Evolutionary conservation across 1,140 invertebrate genomes (phyloP), one percentile per base, ranked within the genome.

Genomic region (Apis laboriosa): DNA sequence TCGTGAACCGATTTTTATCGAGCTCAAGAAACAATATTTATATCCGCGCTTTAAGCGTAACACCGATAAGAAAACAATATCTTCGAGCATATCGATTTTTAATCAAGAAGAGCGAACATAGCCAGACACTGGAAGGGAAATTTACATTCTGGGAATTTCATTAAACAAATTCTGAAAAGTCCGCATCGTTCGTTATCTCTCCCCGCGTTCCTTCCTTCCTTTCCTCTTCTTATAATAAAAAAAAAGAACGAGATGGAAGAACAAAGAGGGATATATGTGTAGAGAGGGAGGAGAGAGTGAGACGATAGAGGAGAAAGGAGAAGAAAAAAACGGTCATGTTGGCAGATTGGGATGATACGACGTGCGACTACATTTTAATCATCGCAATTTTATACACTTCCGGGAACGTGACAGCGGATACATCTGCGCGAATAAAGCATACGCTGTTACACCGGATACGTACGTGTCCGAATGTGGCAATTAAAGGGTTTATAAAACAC

Each of bases 401-500:
- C 56, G 58, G 28, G 58, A 56, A 77, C 75, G 75, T 70, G 80
- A 78, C 64, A 78, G 58, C 49, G 51, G 51, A 78, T 83, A 83
- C 67, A 53, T 83, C 53, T 63, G 64, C 34, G 66, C 17, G 74
- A 83, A 83, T 83, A 83, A 71, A 77, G 58, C 80, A 77, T 61
- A 43, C 64, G 55, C 24, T 55, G 28, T n/a, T 19, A 56, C n/a
- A 58, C n/a, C 19, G 53, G 21, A 21, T 9, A n/a, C n/a, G 28
- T 56, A 63, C 81, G 56, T 64, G 78, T 77, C 73, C 72, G 67
- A 78, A 63, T 76, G 21, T 63, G 75, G 81, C 81, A 83, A 83
- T 83, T 83, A 83, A 83, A 77, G 53, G 75, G 81, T 83, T 83
- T 78, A 83, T 78, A 83, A 83, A 83, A 64, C 74, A 72, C 58